Evolutionary conservation across 2,888 invertebrate species (phyloP).

Genomic region (Syritta pipiens): DNA sequence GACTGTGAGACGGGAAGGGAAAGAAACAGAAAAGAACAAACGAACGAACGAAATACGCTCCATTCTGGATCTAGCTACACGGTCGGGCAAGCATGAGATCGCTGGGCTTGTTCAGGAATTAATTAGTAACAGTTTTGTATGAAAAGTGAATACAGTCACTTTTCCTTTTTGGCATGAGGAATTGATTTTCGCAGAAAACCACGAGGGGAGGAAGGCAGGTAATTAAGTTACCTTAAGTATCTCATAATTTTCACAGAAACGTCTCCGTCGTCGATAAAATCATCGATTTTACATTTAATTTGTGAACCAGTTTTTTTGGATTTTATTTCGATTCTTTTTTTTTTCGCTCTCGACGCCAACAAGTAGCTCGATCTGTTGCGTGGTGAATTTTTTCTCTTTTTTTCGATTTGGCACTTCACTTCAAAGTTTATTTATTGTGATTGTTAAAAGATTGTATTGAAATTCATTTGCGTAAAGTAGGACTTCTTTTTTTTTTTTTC

Average conservation of each 20-base stretch:
- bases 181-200: too few relatives aligned
- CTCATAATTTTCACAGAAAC: constrained; percentile 20
- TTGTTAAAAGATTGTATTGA: constrained; percentile 41
- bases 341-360: not conserved
- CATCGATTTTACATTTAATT: constrained; percentile 6
- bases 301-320: constrained; percentile 22
- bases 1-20: not conserved
- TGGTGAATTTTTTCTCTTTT: constrained; percentile 1
- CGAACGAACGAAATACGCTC: not conserved
- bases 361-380: constrained; percentile 15
- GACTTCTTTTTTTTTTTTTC: not conserved
- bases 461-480: constrained; percentile 16
- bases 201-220: too few relatives aligned
- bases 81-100: constrained; percentile 60
- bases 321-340: not conserved
- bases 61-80: constrained; percentile 27
- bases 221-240: constrained; percentile 43
- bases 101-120: constrained; percentile 42
- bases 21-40: not conserved
- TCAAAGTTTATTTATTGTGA: constrained; percentile 45
- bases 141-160: constrained; percentile 35
- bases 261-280: constrained; percentile 12
- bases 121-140: constrained; percentile 48
- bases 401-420: constrained; percentile 2
- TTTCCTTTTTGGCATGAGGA: constrained; percentile 19